phyloP scores from a whole-genome alignment of 2,113 vertebrate genomes.

The Leptobrachium ailaonicum region DNA sequence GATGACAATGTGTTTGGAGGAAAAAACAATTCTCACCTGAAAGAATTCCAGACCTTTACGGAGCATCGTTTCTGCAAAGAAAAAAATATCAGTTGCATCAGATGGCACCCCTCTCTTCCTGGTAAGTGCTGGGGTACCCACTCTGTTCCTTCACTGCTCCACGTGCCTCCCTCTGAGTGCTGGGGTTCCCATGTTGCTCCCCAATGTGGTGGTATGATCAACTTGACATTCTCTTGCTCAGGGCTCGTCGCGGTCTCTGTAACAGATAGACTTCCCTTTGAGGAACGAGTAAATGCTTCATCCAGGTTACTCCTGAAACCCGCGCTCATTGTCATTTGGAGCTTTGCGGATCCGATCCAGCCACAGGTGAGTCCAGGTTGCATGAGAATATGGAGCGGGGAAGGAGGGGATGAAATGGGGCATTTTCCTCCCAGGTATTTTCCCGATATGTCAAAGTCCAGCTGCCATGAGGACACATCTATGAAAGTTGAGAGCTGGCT shows the following conservation, averaged over 20 bases:
- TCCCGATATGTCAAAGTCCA: too few species aligned
- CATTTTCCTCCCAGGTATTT: too few species aligned
- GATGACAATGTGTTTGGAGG: slow-evolving; percentile 67
- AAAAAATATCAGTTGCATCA: slow-evolving; percentile 78
- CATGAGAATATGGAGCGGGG: background rate
- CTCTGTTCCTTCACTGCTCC: background rate
- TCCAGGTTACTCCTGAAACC: slow-evolving; percentile 63
- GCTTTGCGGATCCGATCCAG: slow-evolving; percentile 75
- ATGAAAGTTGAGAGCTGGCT: too few species aligned
- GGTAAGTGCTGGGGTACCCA: slow-evolving; percentile 67
- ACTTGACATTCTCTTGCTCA: slow-evolving; percentile 52
- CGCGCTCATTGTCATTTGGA: slow-evolving; percentile 83
- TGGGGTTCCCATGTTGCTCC: too few species aligned
- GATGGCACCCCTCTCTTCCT: slow-evolving; percentile 85
- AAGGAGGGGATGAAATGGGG: background rate
- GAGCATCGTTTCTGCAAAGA: slow-evolving; percentile 71
- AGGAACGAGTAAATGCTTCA: slow-evolving; percentile 64
- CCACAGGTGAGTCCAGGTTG: slow-evolving; percentile 74
- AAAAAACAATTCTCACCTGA: slow-evolving; percentile 70
- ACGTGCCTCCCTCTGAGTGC: slow-evolving; percentile 59
- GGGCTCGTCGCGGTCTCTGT: slow-evolving; percentile 83
- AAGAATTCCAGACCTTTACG: slow-evolving; percentile 78
- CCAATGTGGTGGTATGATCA: too few species aligned
- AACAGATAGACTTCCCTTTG: slow-evolving; percentile 59
- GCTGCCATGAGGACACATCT: too few species aligned